These are phyloP conservation scores for Pantherophis guttatus DNA, from an alignment of 2,113 vertebrate species.

Conservation along the genomic window DNA sequence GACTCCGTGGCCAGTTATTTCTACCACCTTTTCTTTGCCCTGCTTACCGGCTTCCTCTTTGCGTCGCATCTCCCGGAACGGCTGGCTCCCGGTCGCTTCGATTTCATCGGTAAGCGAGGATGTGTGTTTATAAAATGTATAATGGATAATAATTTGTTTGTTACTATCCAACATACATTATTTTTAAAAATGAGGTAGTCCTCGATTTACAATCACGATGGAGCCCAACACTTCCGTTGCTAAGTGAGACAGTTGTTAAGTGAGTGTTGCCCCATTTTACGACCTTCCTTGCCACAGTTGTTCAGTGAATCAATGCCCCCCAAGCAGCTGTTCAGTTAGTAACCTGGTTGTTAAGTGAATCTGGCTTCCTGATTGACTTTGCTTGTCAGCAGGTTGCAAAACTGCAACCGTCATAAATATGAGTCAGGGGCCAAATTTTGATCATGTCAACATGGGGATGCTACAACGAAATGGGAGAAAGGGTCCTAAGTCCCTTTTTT, in stretches of 20 bases:
- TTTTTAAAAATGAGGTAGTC: background rate
- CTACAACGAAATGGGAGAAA: no score
- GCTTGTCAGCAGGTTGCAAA: no score
- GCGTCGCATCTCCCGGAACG: slow-evolving; percentile 75
- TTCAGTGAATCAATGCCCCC: no score
- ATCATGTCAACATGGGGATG: no score
- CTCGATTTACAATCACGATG: no score
- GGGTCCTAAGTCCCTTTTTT: no score
- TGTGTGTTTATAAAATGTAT: background rate
- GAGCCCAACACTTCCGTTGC: background rate
- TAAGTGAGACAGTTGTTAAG: no score
- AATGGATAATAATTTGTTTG: background rate
- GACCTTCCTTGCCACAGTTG: no score
- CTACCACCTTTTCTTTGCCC: slow-evolving; percentile 75
- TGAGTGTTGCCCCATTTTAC: no score
- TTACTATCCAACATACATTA: background rate
- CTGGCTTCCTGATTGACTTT: background rate
- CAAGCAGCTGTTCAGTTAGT: no score
- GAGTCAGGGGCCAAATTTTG: no score
- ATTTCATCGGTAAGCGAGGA: slow-evolving; percentile 69
- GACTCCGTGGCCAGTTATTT: slow-evolving; percentile 69
- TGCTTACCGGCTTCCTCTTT: slow-evolving; percentile 79
- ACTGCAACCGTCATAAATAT: no score
- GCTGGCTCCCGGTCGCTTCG: slow-evolving; percentile 78
- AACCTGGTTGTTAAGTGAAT: background rate